phyloP scores from a whole-genome alignment of 2,888 invertebrate genomes.

The Plagodis pulveraria region DNA sequence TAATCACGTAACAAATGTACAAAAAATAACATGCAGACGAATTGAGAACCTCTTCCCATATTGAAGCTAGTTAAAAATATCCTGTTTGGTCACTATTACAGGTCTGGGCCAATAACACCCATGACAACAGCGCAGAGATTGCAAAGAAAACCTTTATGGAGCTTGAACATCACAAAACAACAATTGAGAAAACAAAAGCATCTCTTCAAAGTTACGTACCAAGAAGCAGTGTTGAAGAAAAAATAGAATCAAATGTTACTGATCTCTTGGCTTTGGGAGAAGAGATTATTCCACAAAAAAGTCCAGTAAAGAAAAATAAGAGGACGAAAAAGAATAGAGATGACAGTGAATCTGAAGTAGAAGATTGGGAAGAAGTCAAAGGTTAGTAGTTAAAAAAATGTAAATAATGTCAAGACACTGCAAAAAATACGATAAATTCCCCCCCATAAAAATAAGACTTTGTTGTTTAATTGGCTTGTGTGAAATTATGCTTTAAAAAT shows the following conservation, averaged over 20 bases:
- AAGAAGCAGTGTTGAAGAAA: slow-evolving; percentile 38
- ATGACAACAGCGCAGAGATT: slow-evolving; percentile 71
- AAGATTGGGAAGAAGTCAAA: slow-evolving; percentile 91
- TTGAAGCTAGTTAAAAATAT: background rate
- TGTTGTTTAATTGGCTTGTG: no score
- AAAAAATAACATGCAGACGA: no score
- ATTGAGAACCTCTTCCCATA: no score
- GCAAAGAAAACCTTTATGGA: slow-evolving; percentile 81
- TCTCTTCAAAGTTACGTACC: slow-evolving; percentile 79
- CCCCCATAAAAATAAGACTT: no score
- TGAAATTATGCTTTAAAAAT: no score
- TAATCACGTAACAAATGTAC: no score
- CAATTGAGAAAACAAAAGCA: slow-evolving; percentile 86
- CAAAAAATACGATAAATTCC: no score
- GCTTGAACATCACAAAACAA: slow-evolving; percentile 84
- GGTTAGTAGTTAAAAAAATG: slow-evolving; percentile 62
- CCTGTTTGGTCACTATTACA: slow-evolving; percentile 34
- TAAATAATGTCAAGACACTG: no score
- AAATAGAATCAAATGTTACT: slow-evolving; percentile 80
- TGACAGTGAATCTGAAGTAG: slow-evolving; percentile 87
- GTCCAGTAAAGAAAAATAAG: slow-evolving; percentile 48
- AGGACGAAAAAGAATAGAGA: slow-evolving; percentile 54
- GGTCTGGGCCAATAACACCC: slow-evolving; percentile 67
- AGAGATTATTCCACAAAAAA: slow-evolving; percentile 56
- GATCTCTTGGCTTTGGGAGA: slow-evolving; percentile 89